Percentiles rank a stretch among this genome's conserved stretches.
These are phyloP conservation scores for Lepidocyrtinus sp. DNA, from an alignment of 2,888 invertebrate genomes.

Conservation along the genomic window DNA sequence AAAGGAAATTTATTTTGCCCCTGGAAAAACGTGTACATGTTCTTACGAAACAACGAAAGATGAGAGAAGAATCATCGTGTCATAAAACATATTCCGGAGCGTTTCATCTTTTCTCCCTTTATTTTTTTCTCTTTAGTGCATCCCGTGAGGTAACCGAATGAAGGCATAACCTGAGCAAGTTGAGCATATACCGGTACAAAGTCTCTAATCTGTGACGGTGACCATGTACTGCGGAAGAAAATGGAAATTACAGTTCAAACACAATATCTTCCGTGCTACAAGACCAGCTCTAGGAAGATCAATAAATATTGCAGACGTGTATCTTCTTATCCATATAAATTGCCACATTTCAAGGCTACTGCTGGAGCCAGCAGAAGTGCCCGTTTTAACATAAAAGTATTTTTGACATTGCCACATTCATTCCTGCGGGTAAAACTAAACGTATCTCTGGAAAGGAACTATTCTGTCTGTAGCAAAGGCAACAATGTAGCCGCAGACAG, in stretches of 20 bases:
- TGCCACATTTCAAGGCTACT: conserved; percentile 40
- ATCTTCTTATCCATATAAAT: conserved; percentile 12
- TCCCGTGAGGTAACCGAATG: too few species aligned
- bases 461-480: too few species aligned
- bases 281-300: neutral
- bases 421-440: neutral
- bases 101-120: neutral
- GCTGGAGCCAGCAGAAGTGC: neutral
- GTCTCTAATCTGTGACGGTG: neutral
- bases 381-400: neutral
- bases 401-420: neutral
- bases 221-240: neutral
- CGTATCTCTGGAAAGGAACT: neutral
- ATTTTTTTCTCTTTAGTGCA: too few species aligned
- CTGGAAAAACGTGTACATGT: neutral
- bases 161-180: too few species aligned
- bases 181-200: neutral
- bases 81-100: conserved; percentile 54
- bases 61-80: conserved; percentile 35
- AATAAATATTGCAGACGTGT: conserved; percentile 10
- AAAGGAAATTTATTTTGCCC: neutral
- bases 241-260: neutral
- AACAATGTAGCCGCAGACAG: too few species aligned
- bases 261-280: neutral
- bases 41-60: neutral